Percentiles rank a stretch among this genome's conserved stretches.
These are phyloP conservation scores for Mormyrus hasselquistii DNA, from an alignment of 2,797 vertebrate species.

Conservation along the genomic window DNA sequence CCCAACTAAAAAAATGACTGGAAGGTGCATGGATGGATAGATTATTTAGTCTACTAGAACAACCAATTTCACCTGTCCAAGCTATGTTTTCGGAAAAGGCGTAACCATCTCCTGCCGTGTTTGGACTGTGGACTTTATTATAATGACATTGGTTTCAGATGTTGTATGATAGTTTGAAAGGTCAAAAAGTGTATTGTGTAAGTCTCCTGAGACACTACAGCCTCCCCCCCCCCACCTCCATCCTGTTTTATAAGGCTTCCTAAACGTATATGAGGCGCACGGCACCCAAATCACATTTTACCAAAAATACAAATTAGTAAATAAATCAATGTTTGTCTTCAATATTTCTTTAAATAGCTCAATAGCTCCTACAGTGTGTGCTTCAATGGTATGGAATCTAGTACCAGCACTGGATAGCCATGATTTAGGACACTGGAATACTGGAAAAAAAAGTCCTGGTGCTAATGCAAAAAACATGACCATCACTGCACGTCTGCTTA, in stretches of 20 bases:
- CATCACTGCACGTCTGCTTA: not conserved
- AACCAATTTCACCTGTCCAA: not conserved
- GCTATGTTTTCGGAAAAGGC: not conserved
- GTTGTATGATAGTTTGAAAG: not conserved
- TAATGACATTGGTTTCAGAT: not conserved
- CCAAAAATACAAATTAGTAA: not conserved
- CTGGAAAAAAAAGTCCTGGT: not conserved
- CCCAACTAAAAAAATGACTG: not conserved
- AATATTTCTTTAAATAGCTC: not conserved
- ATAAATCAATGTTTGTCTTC: not conserved
- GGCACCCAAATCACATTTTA: not conserved
- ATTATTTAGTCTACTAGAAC: not conserved
- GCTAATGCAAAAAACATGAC: not conserved
- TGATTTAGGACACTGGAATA: not conserved
- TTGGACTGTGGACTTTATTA: not conserved
- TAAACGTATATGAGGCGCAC: not conserved
- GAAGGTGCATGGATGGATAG: not conserved
- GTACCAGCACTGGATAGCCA: not conserved
- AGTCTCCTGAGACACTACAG: not conserved
- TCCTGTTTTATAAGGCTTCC: not conserved
- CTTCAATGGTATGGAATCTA: not conserved
- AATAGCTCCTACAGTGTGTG: not conserved
- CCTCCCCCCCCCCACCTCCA: not conserved
- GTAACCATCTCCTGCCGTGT: not conserved
- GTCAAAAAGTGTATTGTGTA: not conserved